Conservation (phyloP, 2,888 invertebrate species). For the Tetanocera ferruginea region DNA sequence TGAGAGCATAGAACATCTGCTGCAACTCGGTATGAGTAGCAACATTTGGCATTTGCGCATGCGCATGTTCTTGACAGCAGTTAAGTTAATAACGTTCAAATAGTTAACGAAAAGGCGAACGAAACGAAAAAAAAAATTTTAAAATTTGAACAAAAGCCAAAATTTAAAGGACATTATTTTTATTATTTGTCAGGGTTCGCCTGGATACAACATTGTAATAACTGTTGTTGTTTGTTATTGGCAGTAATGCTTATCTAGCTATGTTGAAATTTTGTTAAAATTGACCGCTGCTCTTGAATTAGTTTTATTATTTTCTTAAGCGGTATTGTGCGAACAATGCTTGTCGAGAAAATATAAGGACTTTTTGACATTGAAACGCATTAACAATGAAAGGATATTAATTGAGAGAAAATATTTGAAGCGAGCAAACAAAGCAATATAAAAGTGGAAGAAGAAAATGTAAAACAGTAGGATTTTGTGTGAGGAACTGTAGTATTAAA, state of each 20-base stretch:
- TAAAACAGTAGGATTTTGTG: no score
- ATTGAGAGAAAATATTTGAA: conserved; percentile 58
- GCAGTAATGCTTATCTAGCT: not conserved
- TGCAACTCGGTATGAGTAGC: not conserved
- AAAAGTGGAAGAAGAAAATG: not conserved
- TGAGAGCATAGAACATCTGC: conserved; percentile 29
- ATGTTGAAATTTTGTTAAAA: conserved; percentile 44
- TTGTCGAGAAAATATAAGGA: conserved; percentile 37
- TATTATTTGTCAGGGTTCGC: not conserved
- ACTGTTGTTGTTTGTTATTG: conserved; percentile 38
- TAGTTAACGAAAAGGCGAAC: conserved; percentile 20
- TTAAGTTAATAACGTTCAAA: conserved; percentile 29
- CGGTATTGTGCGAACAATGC: not conserved
- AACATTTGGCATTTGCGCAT: conserved; percentile 15
- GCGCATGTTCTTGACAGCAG: not conserved
- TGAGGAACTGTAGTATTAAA: not conserved
- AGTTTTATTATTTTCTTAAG: conserved; percentile 50
- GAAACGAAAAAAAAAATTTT: not conserved
- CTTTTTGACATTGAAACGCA: conserved; percentile 60
- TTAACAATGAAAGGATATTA: conserved; percentile 58
- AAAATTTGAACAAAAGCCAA: conserved; percentile 31
- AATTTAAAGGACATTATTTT: conserved; percentile 34
- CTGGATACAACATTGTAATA: not conserved
- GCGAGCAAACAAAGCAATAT: not conserved
- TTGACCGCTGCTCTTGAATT: conserved; percentile 55